Conservation (phyloP, 2,888 invertebrate genomes). For the Synergus laeviventris region DNA sequence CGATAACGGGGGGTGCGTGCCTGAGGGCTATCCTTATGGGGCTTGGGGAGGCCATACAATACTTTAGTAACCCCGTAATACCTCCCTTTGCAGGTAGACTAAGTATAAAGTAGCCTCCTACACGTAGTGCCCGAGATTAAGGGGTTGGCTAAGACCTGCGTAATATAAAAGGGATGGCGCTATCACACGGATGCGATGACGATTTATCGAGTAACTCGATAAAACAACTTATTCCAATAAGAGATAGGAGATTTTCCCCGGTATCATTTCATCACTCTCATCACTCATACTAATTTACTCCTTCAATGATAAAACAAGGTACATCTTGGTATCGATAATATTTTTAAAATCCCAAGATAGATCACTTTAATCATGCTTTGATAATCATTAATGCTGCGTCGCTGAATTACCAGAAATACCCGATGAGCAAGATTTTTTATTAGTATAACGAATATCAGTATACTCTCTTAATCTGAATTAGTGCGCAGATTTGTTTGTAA, state of each 20-base stretch:
- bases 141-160: conserved; percentile 51
- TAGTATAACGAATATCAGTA: too few relatives aligned
- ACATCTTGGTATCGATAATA: not conserved
- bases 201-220: conserved; percentile 44
- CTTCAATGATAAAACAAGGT: too few relatives aligned
- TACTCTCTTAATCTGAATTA: too few relatives aligned
- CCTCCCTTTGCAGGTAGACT: conserved; percentile 69
- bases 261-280: not conserved
- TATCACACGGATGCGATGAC: conserved; percentile 36
- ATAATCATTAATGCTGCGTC: not conserved
- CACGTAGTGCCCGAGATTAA: conserved; percentile 53
- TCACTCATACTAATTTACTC: not conserved
- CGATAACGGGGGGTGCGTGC: conserved; percentile 70
- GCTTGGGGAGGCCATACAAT: conserved; percentile 76
- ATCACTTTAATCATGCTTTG: not conserved
- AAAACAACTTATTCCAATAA: not conserved
- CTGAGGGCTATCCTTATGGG: conserved; percentile 74
- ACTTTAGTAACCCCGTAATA: conserved; percentile 75
- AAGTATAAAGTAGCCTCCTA: conserved; percentile 63
- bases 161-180: conserved; percentile 44
- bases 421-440: not conserved
- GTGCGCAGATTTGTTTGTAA: too few relatives aligned
- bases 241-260: not conserved
- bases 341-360: not conserved
- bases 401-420: not conserved